Evolutionary conservation across 2,113 vertebrate species (phyloP).

Genomic region (Athene cunicularia): DNA sequence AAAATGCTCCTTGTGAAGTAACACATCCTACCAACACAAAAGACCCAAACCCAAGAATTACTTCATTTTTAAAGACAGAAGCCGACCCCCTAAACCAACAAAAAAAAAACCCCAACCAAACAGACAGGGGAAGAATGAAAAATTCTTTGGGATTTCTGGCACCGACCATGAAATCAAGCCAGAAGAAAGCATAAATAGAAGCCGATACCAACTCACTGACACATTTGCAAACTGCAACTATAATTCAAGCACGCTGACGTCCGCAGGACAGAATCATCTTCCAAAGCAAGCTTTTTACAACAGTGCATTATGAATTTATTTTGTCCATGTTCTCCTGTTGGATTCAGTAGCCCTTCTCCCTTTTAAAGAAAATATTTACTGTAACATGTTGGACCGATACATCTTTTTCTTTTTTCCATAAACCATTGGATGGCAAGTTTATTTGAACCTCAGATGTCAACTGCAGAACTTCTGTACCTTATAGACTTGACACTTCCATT

Average conservation of each 20-base stretch:
- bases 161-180: background rate
- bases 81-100: background rate
- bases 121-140: background rate
- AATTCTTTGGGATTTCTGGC: background rate
- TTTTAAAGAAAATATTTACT: background rate
- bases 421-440: background rate
- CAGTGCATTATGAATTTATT: background rate
- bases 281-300: background rate
- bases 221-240: background rate
- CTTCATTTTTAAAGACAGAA: background rate
- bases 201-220: background rate
- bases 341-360: background rate
- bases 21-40: background rate
- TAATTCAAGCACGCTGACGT: background rate
- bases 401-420: background rate
- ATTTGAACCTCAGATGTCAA: background rate
- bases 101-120: background rate
- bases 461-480: background rate
- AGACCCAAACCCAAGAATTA: background rate
- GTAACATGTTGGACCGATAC: no score
- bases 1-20: background rate
- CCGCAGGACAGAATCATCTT: background rate
- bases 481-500: background rate
- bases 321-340: background rate
- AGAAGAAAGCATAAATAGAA: background rate